Conservation (phyloP, 2,113 vertebrate genomes). For the Eidolon helvum region DNA sequence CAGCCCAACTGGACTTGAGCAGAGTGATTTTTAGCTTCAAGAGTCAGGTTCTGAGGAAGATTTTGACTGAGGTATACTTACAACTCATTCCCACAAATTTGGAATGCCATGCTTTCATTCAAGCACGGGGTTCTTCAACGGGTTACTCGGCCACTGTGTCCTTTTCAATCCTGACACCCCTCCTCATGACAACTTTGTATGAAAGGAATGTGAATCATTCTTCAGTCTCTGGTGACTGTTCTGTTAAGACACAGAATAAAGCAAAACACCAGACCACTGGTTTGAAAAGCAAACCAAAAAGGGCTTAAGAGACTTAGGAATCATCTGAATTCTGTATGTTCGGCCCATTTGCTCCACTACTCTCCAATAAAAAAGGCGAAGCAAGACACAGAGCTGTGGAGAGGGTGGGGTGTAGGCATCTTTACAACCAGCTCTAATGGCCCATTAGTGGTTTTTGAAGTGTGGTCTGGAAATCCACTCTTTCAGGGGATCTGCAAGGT, state of each 20-base stretch:
- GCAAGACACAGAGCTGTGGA: neutral
- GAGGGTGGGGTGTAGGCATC: neutral
- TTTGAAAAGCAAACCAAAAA: constrained; percentile 24
- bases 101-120: neutral
- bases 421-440: neutral
- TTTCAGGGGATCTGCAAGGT: neutral
- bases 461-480: neutral
- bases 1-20: neutral
- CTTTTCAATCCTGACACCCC: neutral
- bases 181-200: neutral
- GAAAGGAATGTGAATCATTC: neutral
- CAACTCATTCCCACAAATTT: neutral
- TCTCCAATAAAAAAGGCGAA: neutral
- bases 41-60: neutral
- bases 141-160: neutral
- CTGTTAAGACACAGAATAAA: neutral
- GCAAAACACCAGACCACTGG: neutral
- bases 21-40: neutral
- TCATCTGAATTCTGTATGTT: neutral
- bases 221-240: neutral
- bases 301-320: neutral
- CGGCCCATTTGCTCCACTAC: neutral
- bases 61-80: neutral
- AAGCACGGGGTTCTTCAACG: neutral
- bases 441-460: neutral